Conservation (phyloP, 2,797 vertebrate genomes). For the Podarcis lilfordi region DNA sequence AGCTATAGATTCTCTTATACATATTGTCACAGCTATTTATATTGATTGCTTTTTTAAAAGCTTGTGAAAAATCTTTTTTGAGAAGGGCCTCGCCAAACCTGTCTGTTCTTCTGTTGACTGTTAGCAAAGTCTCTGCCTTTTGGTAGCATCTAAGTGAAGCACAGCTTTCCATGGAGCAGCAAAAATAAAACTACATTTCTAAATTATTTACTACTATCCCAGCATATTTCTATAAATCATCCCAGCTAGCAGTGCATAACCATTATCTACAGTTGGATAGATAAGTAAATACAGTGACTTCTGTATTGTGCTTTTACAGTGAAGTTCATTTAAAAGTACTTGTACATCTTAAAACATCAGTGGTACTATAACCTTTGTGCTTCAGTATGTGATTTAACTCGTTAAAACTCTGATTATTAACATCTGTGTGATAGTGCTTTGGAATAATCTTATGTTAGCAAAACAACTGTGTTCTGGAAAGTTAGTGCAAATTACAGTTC, state of each 20-base stretch:
- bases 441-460: slow-evolving; percentile 65
- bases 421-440: slow-evolving; percentile 66
- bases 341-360: slow-evolving; percentile 70
- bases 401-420: slow-evolving; percentile 69
- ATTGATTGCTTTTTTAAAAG: slow-evolving; percentile 11
- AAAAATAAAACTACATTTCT: slow-evolving; percentile 43
- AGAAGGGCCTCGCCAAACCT: neutral
- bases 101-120: neutral
- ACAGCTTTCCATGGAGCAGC: slow-evolving; percentile 40
- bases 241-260: slow-evolving; percentile 32
- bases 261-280: slow-evolving; percentile 59
- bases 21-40: slow-evolving; percentile 12
- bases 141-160: slow-evolving; percentile 37
- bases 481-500: slow-evolving; percentile 63
- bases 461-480: slow-evolving; percentile 43
- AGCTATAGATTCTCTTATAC: neutral
- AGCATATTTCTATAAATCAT: slow-evolving; percentile 49
- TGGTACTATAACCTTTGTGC: slow-evolving; percentile 67
- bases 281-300: slow-evolving; percentile 64
- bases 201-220: slow-evolving; percentile 53
- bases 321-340: slow-evolving; percentile 56
- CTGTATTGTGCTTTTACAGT: slow-evolving; percentile 68
- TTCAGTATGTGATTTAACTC: slow-evolving; percentile 70
- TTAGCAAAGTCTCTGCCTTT: slow-evolving; percentile 16
- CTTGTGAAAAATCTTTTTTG: slow-evolving; percentile 1